phyloP scores from a whole-genome alignment of 2,113 vertebrate genomes.

The Dipodomys stephensi region DNA sequence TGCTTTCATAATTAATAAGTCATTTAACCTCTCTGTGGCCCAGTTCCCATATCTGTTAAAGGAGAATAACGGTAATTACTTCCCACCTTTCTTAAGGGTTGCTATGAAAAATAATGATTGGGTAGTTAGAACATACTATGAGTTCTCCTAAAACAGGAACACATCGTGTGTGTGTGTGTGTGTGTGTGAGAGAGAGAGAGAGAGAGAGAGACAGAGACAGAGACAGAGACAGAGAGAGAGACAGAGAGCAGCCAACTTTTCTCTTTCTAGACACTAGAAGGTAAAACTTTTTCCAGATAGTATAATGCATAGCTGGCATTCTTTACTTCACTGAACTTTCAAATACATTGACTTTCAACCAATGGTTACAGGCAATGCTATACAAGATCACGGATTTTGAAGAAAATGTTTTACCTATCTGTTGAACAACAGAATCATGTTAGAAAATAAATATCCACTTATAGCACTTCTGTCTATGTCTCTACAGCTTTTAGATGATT shows the following conservation, averaged over 20 bases:
- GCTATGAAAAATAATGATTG: slow-evolving; percentile 53
- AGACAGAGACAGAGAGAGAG: not conserved
- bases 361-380: not conserved
- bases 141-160: not conserved
- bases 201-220: not conserved
- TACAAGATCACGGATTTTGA: not conserved
- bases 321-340: not conserved
- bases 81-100: slow-evolving; percentile 48
- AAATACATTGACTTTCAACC: slow-evolving; percentile 26
- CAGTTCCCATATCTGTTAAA: slow-evolving; percentile 61
- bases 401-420: not conserved
- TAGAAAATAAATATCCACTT: no score
- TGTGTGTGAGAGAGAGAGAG: not conserved
- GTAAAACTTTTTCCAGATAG: not conserved
- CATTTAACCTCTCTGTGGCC: slow-evolving; percentile 62
- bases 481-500: not conserved
- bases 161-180: not conserved
- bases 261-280: not conserved
- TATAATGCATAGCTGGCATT: not conserved
- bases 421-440: not conserved
- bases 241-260: not conserved
- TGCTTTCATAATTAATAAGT: slow-evolving; percentile 59
- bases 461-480: not conserved
- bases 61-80: slow-evolving; percentile 60
- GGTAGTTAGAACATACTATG: slow-evolving; percentile 1